These are phyloP conservation scores for Oopsacas minuta DNA, from an alignment of 37 sponge, comb jelly and placozoan genomes.

Conservation along the genomic window DNA sequence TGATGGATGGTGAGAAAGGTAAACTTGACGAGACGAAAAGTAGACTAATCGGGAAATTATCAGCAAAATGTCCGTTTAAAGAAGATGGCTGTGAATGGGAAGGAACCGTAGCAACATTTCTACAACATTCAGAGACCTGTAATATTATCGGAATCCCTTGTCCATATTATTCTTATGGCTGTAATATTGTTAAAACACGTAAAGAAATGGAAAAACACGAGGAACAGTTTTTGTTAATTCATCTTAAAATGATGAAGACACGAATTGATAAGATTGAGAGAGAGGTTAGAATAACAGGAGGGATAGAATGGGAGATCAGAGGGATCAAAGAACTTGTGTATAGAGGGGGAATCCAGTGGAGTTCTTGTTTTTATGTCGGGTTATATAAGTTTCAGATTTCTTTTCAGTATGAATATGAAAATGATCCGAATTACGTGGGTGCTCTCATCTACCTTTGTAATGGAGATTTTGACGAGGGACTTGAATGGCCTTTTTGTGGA, in stretches of 20 bases:
- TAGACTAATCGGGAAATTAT: neutral
- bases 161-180: neutral
- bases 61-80: neutral
- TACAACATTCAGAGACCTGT: neutral
- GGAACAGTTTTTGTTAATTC: neutral
- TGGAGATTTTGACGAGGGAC: neutral
- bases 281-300: neutral
- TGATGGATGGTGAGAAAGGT: neutral
- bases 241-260: neutral
- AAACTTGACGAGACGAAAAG: neutral
- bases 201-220: constrained; percentile 9
- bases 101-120: neutral
- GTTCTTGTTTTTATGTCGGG: constrained; percentile 2
- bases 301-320: neutral
- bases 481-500: constrained; percentile 1
- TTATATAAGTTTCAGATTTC: neutral
- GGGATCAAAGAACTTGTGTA: neutral
- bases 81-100: neutral
- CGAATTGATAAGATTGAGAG: neutral
- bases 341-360: neutral
- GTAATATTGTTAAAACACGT: neutral
- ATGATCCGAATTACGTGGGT: neutral
- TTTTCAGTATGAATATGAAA: neutral
- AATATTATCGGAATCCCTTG: neutral
- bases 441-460: neutral